Base-by-base conservation (phyloP, 2,797 vertebrate species). In the Periophthalmus magnuspinnatus region DNA sequence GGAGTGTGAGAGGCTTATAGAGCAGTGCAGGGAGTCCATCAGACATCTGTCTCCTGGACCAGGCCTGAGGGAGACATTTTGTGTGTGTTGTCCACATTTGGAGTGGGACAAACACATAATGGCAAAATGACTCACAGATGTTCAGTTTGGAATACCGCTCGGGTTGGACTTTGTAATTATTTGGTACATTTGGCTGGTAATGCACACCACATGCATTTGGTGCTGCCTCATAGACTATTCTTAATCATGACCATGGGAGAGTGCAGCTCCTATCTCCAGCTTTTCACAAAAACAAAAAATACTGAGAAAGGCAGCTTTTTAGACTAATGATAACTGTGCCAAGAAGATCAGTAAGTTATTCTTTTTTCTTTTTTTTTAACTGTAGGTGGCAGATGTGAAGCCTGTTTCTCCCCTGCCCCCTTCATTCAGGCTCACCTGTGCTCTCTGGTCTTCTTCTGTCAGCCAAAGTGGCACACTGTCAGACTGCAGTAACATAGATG, bases 21-120 rank as follows among this genome's bases (percentile, higher is more conserved):
- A 68, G 80, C 71, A 74, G 67, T 45, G 62, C 67, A 66, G 66
- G 47, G n/a, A 74, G 72, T 79, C 76, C 84, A 82, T 79, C 79
- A 72, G 63, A 68, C 74, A 68, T 75, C 72, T 79, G 78, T 79
- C 65, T 81, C 54, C 54, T 1, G 9, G 47, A 70, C 66, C 41
- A 58, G 69, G 62, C 67, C 52, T 50, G 65, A 55, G 75, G 68
- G 65, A 68, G 76, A 69, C 64, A 63, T 58, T 68, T 77, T 70
- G 61, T 72, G 72, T 64, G 63, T 4, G 13, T 62, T 5, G 19
- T 38, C 28, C 47, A 28, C 38, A 58, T 52, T 62, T 54, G 71
- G 13, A 71, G 36, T 17, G 55, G 34, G 21, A 55, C 65, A 55
- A 14, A 33, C 33, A 13, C 41, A 65, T 28, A 65, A 56, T 41